Evolutionary conservation across 1,140 invertebrate species (phyloP).

Genomic region (Drosophila navojoa): DNA sequence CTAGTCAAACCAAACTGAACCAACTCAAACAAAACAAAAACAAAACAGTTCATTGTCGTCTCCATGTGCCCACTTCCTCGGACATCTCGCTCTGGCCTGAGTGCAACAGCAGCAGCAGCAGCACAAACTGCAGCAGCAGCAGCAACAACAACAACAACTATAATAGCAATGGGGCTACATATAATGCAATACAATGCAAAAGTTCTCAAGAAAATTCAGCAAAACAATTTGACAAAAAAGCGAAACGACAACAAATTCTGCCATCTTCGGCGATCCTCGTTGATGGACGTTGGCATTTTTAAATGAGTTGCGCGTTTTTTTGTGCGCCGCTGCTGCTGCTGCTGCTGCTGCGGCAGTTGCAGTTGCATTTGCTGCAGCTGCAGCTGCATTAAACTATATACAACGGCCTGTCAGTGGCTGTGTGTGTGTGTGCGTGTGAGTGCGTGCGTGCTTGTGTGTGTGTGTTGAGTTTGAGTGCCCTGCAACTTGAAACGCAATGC

Average conservation of each 20-base stretch:
- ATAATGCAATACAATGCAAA: conserved; percentile 78
- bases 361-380: conserved; percentile 48
- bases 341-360: conserved; percentile 56
- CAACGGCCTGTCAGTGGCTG: conserved; percentile 44
- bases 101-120: neutral
- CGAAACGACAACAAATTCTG: conserved; percentile 82
- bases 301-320: conserved; percentile 82
- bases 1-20: conserved; percentile 34
- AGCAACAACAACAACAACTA: conserved; percentile 38
- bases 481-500: conserved; percentile 80
- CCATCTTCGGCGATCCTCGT: conserved; percentile 81
- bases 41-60: conserved; percentile 79
- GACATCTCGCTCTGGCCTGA: conserved; percentile 65
- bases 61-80: conserved; percentile 76
- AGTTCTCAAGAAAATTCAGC: conserved; percentile 82
- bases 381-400: conserved; percentile 77
- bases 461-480: conserved; percentile 68
- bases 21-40: conserved; percentile 50
- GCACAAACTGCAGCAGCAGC: conserved; percentile 2
- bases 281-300: conserved; percentile 82
- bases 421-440: conserved; percentile 18
- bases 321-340: conserved; percentile 41
- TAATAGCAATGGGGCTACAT: conserved; percentile 42
- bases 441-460: conserved; percentile 3
- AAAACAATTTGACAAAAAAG: conserved; percentile 82